phyloP scores from a whole-genome alignment of 2,113 vertebrate genomes.

The Recurvirostra avosetta region DNA sequence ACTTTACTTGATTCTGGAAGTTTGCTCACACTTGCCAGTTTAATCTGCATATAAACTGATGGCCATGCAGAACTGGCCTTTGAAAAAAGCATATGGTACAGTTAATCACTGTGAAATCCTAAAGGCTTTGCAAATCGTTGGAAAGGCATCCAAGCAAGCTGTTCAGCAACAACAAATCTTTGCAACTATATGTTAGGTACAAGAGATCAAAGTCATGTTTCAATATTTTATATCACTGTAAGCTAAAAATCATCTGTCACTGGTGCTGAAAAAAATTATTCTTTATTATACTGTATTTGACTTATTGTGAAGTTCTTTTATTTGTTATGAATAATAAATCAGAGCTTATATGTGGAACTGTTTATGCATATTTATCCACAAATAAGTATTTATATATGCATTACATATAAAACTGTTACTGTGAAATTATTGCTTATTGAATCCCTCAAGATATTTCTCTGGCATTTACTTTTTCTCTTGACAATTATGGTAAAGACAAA shows the following conservation, averaged over 20 bases:
- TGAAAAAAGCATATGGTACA: not conserved
- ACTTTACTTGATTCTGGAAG: not conserved
- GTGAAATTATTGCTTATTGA: not conserved
- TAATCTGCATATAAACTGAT: not conserved
- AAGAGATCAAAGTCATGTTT: not conserved
- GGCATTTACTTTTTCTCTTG: not conserved
- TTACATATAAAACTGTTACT: not conserved
- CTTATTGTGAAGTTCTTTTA: not conserved
- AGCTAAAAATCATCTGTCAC: not conserved
- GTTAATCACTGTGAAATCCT: constrained; percentile 7
- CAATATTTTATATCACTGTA: not conserved
- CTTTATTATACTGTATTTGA: not conserved
- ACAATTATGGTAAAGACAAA: not conserved
- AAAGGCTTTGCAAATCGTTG: not conserved
- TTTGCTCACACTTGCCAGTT: not conserved
- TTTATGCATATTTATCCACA: not conserved
- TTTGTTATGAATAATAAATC: not conserved
- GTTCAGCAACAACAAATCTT: not conserved
- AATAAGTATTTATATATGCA: not conserved
- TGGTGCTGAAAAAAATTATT: not conserved
- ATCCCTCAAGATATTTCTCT: not conserved
- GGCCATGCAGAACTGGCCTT: not conserved
- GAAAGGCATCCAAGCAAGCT: constrained; percentile 9
- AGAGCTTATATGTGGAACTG: not conserved
- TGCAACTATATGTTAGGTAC: not conserved